Base-by-base conservation (phyloP, 1,140 invertebrate species). In the Goniozus legneri region DNA sequence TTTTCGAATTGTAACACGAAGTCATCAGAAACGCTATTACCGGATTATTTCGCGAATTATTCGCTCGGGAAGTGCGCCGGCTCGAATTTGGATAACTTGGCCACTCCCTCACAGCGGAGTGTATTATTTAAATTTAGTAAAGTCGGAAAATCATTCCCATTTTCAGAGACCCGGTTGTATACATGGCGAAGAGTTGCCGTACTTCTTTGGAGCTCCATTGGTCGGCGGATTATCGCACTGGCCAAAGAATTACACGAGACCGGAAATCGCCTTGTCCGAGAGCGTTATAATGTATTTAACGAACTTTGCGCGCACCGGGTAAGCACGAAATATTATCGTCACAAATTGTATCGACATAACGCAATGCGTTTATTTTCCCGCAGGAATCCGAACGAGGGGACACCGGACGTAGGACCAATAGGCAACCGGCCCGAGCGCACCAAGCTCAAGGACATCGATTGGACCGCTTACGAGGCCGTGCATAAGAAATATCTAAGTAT, bases 251-350 rank as follows among this genome's bases (percentile, higher is more conserved):
- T 98, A 93, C 75, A 95, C 89, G 6, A 89, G 88, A 69, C 82
- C 87, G 14, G 95, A 98, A 78, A 82, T 88, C 41, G 83, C 86
- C 38, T 79, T 98, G 4, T 89, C 93, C 1, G 91, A 97, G 75
- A 89, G 88, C 44, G 88, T 96, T 37, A 97, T 98, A 81, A 84
- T 88, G 19, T 96, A 95, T 67, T 89, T 95, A 77, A 87, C 91
- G n/a, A 98, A 98, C 78, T 99, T 99, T 70, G 92, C 92, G 10
- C 89, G 91, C 69, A 91, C 88, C n/a, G 96, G 96, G 95, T 98
- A 79, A 86, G 86, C 82, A n/a, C n/a, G n/a, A 53, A 51, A n/a
- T n/a, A n/a, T n/a, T 51, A 27, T 27, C 6, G 32, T 12, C 14
- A 21, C 16, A 8, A 24, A 34, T 30, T 44, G 2, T 47, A 14